Evolutionary conservation across 2,888 invertebrate genomes (phyloP).

Genomic region (Acleris laterana): DNA sequence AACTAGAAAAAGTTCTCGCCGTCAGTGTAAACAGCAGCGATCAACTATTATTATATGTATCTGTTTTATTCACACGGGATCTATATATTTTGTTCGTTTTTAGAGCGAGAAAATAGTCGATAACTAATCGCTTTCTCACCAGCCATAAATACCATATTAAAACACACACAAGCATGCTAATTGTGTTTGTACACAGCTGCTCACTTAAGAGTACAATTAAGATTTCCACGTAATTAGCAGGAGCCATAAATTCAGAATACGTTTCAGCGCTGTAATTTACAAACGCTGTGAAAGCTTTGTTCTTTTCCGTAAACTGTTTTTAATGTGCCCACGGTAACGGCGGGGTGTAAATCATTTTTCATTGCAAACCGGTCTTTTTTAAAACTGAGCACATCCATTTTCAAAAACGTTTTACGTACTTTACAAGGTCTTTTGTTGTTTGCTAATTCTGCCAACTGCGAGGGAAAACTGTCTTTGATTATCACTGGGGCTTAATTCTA

Average conservation of each 20-base stretch:
- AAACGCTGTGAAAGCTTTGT: constrained; percentile 13
- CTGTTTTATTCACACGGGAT: too few species aligned
- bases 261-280: constrained; percentile 7
- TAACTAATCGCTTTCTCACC: too few species aligned
- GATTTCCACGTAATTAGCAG: constrained; percentile 17
- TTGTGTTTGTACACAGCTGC: constrained; percentile 14
- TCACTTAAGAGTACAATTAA: constrained; percentile 9
- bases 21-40: too few species aligned
- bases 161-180: constrained; percentile 6
- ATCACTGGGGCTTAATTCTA: too few species aligned
- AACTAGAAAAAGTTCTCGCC: too few species aligned
- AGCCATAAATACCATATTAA: too few species aligned
- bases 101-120: too few species aligned
- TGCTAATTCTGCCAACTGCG: too few species aligned
- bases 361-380: neutral
- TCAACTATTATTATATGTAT: too few species aligned
- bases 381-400: neutral
- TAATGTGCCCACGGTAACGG: neutral
- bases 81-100: too few species aligned
- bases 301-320: neutral
- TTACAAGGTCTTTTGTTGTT: neutral
- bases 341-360: neutral
- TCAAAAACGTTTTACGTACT: neutral
- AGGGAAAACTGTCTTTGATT: too few species aligned
- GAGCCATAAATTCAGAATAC: constrained; percentile 11